Percentiles rank a stretch among this genome's conserved stretches.
phyloP scores from a whole-genome alignment of 2,888 invertebrate genomes.

The Cynaeus angustus region DNA sequence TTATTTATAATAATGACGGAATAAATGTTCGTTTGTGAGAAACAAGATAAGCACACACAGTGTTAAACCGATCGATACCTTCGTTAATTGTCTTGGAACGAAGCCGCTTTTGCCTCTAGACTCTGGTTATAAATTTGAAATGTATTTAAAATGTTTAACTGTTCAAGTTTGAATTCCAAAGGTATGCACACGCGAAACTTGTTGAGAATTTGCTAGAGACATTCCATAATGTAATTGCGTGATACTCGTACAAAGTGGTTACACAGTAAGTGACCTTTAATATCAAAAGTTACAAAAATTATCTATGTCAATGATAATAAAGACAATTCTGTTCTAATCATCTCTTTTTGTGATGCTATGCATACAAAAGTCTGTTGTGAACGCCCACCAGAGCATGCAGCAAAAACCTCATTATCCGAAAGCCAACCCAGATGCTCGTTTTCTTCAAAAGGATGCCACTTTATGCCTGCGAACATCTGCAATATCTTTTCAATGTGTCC shows the following conservation, averaged over 20 bases:
- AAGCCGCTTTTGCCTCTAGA: no score
- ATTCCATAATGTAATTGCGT: slow-evolving; percentile 4
- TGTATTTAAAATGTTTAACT: neutral
- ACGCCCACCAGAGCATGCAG: no score
- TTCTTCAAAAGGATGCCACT: slow-evolving; percentile 16
- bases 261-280: neutral
- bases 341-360: no score
- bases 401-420: neutral
- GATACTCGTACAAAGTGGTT: neutral
- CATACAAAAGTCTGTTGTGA: no score
- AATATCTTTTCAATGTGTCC: slow-evolving; percentile 19
- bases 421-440: slow-evolving; percentile 6
- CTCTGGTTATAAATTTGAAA: no score
- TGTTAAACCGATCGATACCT: no score
- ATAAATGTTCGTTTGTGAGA: no score
- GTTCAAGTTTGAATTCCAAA: neutral
- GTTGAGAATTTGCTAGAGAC: neutral
- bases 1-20: no score
- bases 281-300: neutral
- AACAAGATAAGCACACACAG: no score
- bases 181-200: neutral
- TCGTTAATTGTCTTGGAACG: no score
- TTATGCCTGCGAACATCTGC: slow-evolving; percentile 29
- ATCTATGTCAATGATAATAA: no score
- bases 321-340: no score